Base-by-base conservation (phyloP, 2,888 invertebrate species). In the Protophormia terraenovae region DNA sequence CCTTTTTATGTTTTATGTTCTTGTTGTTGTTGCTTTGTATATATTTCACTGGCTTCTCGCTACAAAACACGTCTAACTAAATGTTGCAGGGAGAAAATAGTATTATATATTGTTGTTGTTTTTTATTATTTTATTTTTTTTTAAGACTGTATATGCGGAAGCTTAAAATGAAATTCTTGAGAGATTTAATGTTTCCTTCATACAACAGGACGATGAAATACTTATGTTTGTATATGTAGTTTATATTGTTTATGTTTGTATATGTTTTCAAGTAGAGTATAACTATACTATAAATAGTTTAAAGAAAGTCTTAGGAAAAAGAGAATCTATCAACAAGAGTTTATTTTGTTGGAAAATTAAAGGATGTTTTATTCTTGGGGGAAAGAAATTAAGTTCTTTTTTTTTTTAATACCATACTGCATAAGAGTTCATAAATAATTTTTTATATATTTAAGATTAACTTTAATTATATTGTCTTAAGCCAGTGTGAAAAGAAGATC, bases 121-220 rank as follows among this genome's bases (percentile, higher is more conserved):
- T 72, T 66, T 72, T 38, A 22, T 72, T 41, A 24, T 55, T 76
- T 47, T 27, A 32, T 60, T 55, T 78, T 7, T 69, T 77, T 45
- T 67, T 67, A 38, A 62, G 60, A 78, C 82, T 82, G 64, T 69
- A 79, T 82, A 71, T 82, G 69, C 85, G 82, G 85, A 85, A 82
- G 85, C 75, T 85, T 82, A 69, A 85, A 85, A 85, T 82, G 82
- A 75, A 85, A 85, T 85, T 82, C 82, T 85, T 82, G 78, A 85
- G 82, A 85, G 85, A 82, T 85, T 85, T 85, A 85, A 82, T 82
- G 82, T 85, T 85, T 85, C 82, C 85, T 82, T 66, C 22, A 50
- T 58, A 24, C 27, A 22, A 77, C 55, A 64, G 35, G 14, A 76
- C 14, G 29, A 55, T 75, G 41, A 73, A 80, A 55, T 32, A n/a